A percentile compares a stretch with the other conserved stretches of the same genome.
Evolutionary conservation across 2,888 invertebrate species (phyloP).

Genomic region (Cheilosia vernalis): DNA sequence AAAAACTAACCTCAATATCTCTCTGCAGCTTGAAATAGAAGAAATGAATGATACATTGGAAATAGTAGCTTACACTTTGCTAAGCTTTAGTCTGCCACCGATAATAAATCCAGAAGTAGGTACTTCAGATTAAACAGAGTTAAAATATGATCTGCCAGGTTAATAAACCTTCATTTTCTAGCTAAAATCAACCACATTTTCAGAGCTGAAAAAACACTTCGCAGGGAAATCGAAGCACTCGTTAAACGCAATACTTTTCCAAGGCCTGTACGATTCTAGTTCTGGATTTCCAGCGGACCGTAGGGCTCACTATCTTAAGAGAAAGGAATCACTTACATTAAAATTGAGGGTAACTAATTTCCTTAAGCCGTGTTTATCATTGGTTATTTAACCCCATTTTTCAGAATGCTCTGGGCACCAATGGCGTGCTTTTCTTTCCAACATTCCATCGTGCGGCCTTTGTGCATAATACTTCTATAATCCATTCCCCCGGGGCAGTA

Average conservation of each 20-base stretch:
- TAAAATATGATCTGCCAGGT: neutral
- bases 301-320: slow-evolving; percentile 21
- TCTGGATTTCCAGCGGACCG: slow-evolving; percentile 9
- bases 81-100: slow-evolving; percentile 36
- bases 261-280: slow-evolving; percentile 38
- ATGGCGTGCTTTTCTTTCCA: slow-evolving; percentile 90
- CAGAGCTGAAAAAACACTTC: slow-evolving; percentile 51
- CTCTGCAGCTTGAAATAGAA: slow-evolving; percentile 42
- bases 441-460: slow-evolving; percentile 87
- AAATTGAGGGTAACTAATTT: slow-evolving; percentile 39
- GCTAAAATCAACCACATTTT: slow-evolving; percentile 37
- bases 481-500: slow-evolving; percentile 82
- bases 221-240: slow-evolving; percentile 48
- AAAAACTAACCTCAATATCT: neutral
- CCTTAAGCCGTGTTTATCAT: too few species aligned
- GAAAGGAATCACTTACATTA: slow-evolving; percentile 28
- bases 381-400: neutral
- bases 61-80: slow-evolving; percentile 29
- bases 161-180: neutral
- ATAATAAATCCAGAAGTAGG: slow-evolving; percentile 48
- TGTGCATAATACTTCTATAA: slow-evolving; percentile 87
- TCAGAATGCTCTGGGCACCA: slow-evolving; percentile 85
- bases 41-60: slow-evolving; percentile 57
- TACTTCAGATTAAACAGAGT: neutral
- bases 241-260: slow-evolving; percentile 44